These are phyloP conservation scores for Brachyopa scutellaris DNA, from an alignment of 2,888 invertebrate genomes.

Conservation along the genomic window DNA sequence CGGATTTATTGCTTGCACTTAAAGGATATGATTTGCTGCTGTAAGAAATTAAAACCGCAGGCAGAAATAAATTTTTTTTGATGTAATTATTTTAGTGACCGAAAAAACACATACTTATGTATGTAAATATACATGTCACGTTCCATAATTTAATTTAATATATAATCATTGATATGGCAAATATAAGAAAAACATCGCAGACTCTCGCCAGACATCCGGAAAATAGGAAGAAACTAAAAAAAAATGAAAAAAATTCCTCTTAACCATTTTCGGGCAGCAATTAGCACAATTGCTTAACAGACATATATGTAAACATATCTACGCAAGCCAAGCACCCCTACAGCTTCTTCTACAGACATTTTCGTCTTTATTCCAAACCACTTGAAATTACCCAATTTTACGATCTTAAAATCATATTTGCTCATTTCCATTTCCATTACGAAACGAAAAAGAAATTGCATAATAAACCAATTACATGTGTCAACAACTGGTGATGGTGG, in stretches of 20 bases:
- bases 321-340: neutral
- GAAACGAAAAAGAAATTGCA: slow-evolving; percentile 60
- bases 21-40: too few species aligned
- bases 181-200: too few species aligned
- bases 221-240: neutral
- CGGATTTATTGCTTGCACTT: too few species aligned
- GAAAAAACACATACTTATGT: too few species aligned
- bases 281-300: slow-evolving; percentile 30
- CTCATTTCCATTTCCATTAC: slow-evolving; percentile 52
- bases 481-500: slow-evolving; percentile 50
- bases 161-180: too few species aligned
- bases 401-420: slow-evolving; percentile 57
- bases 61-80: too few species aligned
- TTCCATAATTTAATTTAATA: too few species aligned
- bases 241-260: neutral
- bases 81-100: too few species aligned
- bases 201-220: neutral
- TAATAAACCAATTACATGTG: slow-evolving; percentile 66
- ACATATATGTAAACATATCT: slow-evolving; percentile 13
- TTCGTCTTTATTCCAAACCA: neutral
- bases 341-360: neutral
- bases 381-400: slow-evolving; percentile 56
- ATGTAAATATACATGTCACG: too few species aligned
- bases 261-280: slow-evolving; percentile 20
- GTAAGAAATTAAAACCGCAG: too few species aligned